These are phyloP conservation scores for Helarctos malayanus DNA, from an alignment of 2,797 vertebrate species.

Conservation along the genomic window DNA sequence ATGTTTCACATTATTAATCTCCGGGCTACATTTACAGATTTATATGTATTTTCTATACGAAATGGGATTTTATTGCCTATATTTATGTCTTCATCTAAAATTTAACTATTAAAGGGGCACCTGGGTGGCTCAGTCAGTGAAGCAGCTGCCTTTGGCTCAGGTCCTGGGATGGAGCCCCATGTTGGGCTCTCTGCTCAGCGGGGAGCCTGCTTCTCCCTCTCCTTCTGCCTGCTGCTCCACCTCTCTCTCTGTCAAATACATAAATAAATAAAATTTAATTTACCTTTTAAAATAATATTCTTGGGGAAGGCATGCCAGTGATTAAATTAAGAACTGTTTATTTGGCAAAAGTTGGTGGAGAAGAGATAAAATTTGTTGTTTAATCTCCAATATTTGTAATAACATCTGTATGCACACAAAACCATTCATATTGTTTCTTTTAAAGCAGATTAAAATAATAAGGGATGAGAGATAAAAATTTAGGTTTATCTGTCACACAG, in stretches of 20 bases:
- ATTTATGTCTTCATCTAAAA: background rate
- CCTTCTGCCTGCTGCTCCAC: too few species aligned
- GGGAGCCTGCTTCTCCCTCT: too few species aligned
- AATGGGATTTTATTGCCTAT: background rate
- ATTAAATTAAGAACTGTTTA: constrained; percentile 30
- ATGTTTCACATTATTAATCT: constrained; percentile 43
- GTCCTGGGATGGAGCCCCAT: too few species aligned
- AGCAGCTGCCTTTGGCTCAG: too few species aligned
- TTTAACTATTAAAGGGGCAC: background rate
- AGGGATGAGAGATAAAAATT: constrained; percentile 5
- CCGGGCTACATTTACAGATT: background rate
- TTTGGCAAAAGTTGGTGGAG: background rate
- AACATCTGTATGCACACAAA: background rate
- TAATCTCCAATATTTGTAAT: background rate
- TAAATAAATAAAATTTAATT: background rate
- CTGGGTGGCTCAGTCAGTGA: too few species aligned
- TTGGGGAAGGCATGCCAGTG: background rate
- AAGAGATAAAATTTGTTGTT: constrained; percentile 23
- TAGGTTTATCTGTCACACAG: background rate
- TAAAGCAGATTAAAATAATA: constrained; percentile 11
- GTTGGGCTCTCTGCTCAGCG: too few species aligned
- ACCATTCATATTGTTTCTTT: background rate
- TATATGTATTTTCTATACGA: background rate
- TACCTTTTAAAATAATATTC: constrained; percentile 18
- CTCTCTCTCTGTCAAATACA: too few species aligned